Conservation (phyloP, 2,113 vertebrate species). For the Arothron firmamentum region DNA sequence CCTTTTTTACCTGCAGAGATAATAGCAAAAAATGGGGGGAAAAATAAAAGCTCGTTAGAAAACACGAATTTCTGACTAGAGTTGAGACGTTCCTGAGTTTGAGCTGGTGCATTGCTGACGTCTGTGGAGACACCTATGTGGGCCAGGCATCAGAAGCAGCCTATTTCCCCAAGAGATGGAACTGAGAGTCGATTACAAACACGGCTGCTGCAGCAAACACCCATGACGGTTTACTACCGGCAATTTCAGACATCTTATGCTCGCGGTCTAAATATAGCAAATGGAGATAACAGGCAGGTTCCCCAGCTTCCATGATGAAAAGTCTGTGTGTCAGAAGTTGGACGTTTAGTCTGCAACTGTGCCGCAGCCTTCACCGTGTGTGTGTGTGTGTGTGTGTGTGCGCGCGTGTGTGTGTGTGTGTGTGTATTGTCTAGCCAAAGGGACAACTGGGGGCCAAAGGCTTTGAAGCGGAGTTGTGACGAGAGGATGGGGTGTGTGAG, state of each 20-base stretch:
- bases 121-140: constrained; percentile 66
- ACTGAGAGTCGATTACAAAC: constrained; percentile 69
- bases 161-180: constrained; percentile 66
- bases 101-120: constrained; percentile 36
- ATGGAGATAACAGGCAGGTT: constrained; percentile 68
- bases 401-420: too few species aligned
- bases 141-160: constrained; percentile 68
- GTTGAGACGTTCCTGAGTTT: constrained; percentile 38
- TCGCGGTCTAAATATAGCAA: constrained; percentile 71
- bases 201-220: constrained; percentile 60
- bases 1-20: constrained; percentile 51
- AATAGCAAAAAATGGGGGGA: constrained; percentile 1
- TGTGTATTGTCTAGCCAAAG: constrained; percentile 48
- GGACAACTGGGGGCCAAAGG: constrained; percentile 59
- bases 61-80: constrained; percentile 14
- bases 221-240: constrained; percentile 70
- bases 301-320: constrained; percentile 45
- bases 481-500: constrained; percentile 56
- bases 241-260: constrained; percentile 70
- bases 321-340: constrained; percentile 13
- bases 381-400: constrained; percentile 4
- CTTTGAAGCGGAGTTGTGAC: constrained; percentile 75
- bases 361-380: neutral
- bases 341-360: neutral
- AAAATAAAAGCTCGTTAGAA: constrained; percentile 4